Conservation (phyloP, 2,113 vertebrate genomes). For the Morone saxatilis region DNA sequence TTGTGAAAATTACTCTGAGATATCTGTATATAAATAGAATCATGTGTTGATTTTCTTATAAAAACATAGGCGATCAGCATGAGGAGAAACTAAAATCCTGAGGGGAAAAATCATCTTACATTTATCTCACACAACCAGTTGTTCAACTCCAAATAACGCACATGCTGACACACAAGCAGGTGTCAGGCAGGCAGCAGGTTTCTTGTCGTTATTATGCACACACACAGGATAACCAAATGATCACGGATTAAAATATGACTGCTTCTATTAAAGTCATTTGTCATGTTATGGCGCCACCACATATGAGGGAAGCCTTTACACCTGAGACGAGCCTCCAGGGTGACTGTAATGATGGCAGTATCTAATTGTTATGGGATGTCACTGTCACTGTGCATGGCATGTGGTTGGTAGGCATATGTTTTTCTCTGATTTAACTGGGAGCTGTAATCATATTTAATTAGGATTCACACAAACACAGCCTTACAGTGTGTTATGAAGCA, state of each 20-base stretch:
- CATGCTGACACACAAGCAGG: background rate
- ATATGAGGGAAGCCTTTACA: background rate
- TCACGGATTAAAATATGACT: conserved; percentile 28
- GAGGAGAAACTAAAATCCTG: background rate
- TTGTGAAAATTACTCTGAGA: background rate
- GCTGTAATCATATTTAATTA: background rate
- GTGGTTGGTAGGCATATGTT: background rate
- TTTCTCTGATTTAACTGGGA: background rate
- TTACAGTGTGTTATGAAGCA: background rate
- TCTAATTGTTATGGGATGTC: background rate
- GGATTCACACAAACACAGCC: background rate
- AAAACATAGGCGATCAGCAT: background rate
- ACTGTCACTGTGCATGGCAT: background rate
- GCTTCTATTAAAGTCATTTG: conserved; percentile 31
- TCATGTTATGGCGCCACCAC: conserved; percentile 21
- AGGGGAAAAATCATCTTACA: background rate
- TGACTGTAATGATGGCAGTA: background rate
- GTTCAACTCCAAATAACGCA: background rate
- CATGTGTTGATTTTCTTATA: background rate
- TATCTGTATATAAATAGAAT: background rate
- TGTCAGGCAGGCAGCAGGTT: background rate
- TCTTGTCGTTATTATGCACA: conserved; percentile 11
- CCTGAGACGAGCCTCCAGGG: conserved; percentile 6
- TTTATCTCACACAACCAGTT: background rate
- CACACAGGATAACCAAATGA: conserved; percentile 14